Conservation (phyloP, 2,113 vertebrate species). For the Gobiocypris rarus region DNA sequence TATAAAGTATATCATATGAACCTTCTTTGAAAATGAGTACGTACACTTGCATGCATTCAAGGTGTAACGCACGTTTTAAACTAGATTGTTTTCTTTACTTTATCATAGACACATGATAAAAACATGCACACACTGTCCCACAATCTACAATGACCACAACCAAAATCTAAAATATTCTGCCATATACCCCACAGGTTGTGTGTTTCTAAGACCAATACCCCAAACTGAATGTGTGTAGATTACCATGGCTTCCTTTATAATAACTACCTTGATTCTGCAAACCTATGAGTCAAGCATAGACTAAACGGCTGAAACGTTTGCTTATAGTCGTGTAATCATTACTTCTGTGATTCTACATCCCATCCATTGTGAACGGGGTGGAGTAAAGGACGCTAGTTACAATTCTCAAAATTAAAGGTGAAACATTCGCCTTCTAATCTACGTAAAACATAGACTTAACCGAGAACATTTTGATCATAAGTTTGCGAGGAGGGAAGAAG, state of each 20-base stretch:
- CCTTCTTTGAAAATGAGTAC: neutral
- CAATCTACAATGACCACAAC: neutral
- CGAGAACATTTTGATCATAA: conserved; percentile 53
- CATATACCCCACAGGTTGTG: neutral
- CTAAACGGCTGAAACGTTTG: conserved; percentile 41
- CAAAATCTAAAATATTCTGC: neutral
- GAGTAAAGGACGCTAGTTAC: conserved; percentile 54
- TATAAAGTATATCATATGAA: neutral
- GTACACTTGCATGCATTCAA: neutral
- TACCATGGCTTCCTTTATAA: conserved; percentile 28
- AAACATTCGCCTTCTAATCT: conserved; percentile 59
- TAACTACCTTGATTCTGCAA: conserved; percentile 50
- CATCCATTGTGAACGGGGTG: conserved; percentile 51
- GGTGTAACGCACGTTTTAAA: neutral
- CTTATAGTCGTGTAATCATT: conserved; percentile 53
- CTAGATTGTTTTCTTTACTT: neutral
- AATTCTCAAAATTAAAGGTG: conserved; percentile 56
- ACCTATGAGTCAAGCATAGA: conserved; percentile 32
- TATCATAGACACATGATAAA: neutral
- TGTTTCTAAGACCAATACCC: neutral
- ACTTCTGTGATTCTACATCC: conserved; percentile 54
- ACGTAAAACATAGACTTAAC: conserved; percentile 51
- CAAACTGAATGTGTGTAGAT: neutral
- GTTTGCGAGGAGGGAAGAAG: conserved; percentile 47
- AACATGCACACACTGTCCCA: neutral